These are phyloP conservation scores for Apomyelois bistriatella DNA, from an alignment of 2,888 invertebrate species.

Conservation along the genomic window DNA sequence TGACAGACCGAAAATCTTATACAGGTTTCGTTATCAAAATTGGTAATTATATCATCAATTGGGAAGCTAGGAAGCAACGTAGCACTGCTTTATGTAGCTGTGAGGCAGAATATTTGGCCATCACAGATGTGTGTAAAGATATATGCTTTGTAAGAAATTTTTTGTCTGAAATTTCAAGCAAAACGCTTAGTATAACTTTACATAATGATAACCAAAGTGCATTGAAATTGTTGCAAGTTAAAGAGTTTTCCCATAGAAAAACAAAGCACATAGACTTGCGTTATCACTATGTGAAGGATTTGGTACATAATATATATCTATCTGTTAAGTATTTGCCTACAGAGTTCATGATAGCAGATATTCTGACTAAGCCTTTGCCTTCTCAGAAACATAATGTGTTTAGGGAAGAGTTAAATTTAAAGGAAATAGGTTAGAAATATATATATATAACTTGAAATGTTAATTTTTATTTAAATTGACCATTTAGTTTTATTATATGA, in stretches of 20 bases:
- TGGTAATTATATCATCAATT: neutral
- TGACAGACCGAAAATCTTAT: neutral
- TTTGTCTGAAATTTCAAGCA: neutral
- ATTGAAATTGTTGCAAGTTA: neutral
- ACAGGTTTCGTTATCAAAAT: neutral
- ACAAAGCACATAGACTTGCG: neutral
- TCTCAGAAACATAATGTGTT: no score
- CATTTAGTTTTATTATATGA: no score
- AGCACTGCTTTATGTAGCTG: neutral
- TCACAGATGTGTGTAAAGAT: neutral
- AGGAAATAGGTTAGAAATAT: no score
- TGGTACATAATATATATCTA: no score
- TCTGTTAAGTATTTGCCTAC: no score
- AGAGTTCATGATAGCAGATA: no score
- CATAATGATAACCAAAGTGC: neutral
- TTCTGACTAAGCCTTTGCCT: no score
- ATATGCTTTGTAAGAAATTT: neutral
- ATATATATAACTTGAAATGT: no score
- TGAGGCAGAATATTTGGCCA: neutral
- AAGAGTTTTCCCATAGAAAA: neutral
- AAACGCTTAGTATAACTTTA: neutral
- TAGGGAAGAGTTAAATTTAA: no score
- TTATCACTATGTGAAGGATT: no score
- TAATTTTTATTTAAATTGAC: no score
- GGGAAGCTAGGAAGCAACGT: neutral